A percentile compares a stretch with the other conserved stretches of the same genome.
Conservation (phyloP, 1,140 invertebrate species). For the Pogonomyrmex californicus region DNA sequence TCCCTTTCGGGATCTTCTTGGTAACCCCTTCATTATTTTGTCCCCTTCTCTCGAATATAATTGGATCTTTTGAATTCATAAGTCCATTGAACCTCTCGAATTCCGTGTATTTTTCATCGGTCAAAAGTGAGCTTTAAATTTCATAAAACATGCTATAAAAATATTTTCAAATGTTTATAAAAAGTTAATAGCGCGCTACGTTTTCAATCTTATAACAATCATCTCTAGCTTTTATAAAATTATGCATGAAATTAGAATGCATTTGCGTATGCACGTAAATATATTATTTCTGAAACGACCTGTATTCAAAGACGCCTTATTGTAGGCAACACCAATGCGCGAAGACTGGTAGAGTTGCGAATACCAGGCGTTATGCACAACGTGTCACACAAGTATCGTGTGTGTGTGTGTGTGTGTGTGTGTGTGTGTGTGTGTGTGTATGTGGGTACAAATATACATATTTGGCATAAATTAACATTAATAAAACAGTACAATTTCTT, state of each 20-base stretch:
- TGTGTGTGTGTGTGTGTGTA: no score
- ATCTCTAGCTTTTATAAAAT: neutral
- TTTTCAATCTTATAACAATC: neutral
- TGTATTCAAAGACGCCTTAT: conserved; percentile 18
- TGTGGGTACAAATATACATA: neutral
- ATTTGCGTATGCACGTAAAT: neutral
- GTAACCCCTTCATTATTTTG: neutral
- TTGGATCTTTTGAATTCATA: neutral
- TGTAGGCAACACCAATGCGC: conserved; percentile 27
- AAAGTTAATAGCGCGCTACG: neutral
- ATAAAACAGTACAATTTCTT: neutral
- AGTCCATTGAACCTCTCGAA: neutral
- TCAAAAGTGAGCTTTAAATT: neutral
- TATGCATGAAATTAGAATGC: neutral
- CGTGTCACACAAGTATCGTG: neutral
- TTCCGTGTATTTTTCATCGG: neutral
- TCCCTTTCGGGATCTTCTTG: neutral
- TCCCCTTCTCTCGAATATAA: neutral
- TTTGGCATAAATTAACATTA: neutral
- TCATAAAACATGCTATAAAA: neutral
- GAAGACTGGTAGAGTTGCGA: conserved; percentile 19
- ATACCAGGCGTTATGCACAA: neutral
- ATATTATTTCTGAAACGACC: neutral
- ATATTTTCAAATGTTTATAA: neutral
- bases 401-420: neutral